Base-by-base conservation (phyloP, 2,888 invertebrate genomes). In the Brachyptera risi region DNA sequence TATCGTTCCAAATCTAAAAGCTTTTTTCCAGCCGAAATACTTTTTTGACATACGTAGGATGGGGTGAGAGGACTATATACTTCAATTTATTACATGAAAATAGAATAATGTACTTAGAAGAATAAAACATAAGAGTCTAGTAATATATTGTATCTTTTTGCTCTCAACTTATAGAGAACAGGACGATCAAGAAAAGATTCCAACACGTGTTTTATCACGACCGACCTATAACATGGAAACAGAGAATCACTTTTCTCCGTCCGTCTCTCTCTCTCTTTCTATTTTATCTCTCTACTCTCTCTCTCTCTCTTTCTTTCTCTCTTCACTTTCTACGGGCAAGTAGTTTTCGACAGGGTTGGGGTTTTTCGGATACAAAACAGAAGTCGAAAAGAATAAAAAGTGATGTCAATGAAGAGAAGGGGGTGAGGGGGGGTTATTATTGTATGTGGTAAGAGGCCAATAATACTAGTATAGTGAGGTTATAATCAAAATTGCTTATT, bases 281-380 rank as follows among this genome's bases (percentile, higher is more conserved):
- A 17, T 21, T 15, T 17, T 17, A 15, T 5, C 15, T 27, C 54
- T 2, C 19, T 11, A 11, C 13, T 1, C 24, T 27, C 50, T 35
- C 21, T 23, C 19, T 50, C n/a, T 35, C 23, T 13, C 17, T 47
- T 58, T 24, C 35, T 26, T n/a, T n/a, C 17, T 19, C 21, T 15
- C 26, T 26, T 15, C 2, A n/a, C 35, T 15, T 31, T 42, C 42
- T 21, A 31, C 11, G 31, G 5, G 31, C 11, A 31, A 31, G 31
- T 31, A 38, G 13, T 19, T 44, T 2, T 11, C 11, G 44, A 21
- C 11, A 44, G 21, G 44, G 19, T 17, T n/a, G 44, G 19, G 11
- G 21, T 17, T 5, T 26, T 26, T 42, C 11, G 56, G 56, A 62
- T 59, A 62, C 59, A 59, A 59, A 62, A 62, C 62, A 56, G 54